A percentile compares a stretch with the other conserved stretches of the same genome.
phyloP scores from a whole-genome alignment of 2,113 vertebrate species.

The Phalacrocorax pelagicus region DNA sequence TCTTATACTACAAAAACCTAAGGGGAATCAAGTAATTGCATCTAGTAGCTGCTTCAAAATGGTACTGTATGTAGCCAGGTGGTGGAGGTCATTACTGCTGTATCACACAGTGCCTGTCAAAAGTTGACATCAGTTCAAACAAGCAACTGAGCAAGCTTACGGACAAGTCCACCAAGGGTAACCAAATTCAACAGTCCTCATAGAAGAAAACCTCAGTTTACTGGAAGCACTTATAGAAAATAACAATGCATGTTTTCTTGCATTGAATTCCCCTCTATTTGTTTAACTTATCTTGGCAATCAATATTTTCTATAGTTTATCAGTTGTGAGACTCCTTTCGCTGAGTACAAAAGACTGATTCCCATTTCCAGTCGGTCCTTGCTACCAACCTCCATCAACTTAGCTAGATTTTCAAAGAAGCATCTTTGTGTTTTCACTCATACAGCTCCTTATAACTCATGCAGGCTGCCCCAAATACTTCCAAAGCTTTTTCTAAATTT shows the following conservation, averaged over 20 bases:
- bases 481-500: background rate
- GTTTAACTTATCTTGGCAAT: background rate
- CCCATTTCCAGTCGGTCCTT: background rate
- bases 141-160: background rate
- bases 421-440: background rate
- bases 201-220: background rate
- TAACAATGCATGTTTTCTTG: background rate
- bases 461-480: background rate
- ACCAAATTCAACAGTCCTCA: background rate
- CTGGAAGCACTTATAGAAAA: background rate
- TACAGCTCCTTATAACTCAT: background rate
- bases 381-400: background rate
- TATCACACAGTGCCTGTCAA: background rate
- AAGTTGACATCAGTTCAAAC: background rate
- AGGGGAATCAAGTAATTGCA: background rate
- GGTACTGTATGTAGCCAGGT: fast-evolving
- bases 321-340: background rate
- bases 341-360: background rate
- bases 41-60: background rate
- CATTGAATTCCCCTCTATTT: background rate
- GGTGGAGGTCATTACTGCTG: background rate
- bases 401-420: background rate
- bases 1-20: background rate
- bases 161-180: background rate
- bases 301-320: background rate